Evolutionary conservation across 2,888 invertebrate species (phyloP), one percentile per base, ranked within the genome.

Genomic region (Stenichneumon culpator): DNA sequence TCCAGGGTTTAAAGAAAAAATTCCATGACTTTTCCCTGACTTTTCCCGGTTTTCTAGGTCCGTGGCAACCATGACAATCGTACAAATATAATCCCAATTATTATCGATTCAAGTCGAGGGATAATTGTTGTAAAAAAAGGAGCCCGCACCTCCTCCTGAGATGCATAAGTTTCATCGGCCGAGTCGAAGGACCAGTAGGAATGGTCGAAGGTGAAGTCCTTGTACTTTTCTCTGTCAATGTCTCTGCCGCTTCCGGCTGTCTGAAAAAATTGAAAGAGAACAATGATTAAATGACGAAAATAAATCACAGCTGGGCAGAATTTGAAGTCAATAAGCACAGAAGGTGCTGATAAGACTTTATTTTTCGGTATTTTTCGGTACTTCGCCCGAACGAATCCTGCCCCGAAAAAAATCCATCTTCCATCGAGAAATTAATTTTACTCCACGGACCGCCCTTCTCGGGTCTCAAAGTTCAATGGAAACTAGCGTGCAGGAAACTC

Each of bases 181-280:
- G 95, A 93, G 92, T 97, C 96, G 93, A 95, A 97, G 74, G 98
- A 98, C 97, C 97, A 98, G 93, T 98, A 98, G 0, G 98, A 98
- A 94, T 97, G 97, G 95, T 98, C 98, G 94, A 98, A 98, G 81
- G 98, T 97, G 93, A 98, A 98, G 94, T 97, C 97, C 94, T 98
- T 97, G 94, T 95, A 96, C 92, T 96, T 96, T 91, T 97, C 97
- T 54, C 96, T 94, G 89, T 93, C 95, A 88, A 93, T 94, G 86
- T 95, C 95, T 92, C 95, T 95, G 94, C 95, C 95, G 94, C 95
- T 95, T 92, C 95, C 95, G 94, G 95, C 95, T 82, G 91, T 91
- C 93, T 93, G 90, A 67, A 89, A 90, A 87, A 25, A 78, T 36
- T 9, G 9, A 9, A 9, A 36, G 9, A 9, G 9, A 36, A 36